These are phyloP conservation scores for Cantharis rustica DNA, from an alignment of 2,888 invertebrate species.

Conservation along the genomic window DNA sequence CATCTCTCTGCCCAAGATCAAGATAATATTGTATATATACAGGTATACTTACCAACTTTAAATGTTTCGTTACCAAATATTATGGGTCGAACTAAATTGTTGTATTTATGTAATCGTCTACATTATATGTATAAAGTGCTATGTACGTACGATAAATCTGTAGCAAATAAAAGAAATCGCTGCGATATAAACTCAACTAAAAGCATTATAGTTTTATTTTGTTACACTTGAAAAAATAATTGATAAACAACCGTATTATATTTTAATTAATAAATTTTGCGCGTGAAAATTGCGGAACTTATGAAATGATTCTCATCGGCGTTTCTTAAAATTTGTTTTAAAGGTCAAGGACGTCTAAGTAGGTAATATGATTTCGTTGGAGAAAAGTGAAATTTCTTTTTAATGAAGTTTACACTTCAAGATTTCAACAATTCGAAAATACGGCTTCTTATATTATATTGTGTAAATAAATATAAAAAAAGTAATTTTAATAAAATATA, in stretches of 20 bases:
- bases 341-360: neutral
- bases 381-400: neutral
- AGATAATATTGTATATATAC: neutral
- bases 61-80: neutral
- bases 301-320: neutral
- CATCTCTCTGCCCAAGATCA: neutral
- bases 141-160: neutral
- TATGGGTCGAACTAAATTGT: neutral
- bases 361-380: neutral
- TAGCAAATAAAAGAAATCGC: neutral
- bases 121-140: no score
- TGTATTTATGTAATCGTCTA: neutral
- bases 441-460: no score
- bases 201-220: neutral
- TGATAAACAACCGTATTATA: neutral
- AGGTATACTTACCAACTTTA: neutral
- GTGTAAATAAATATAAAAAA: neutral
- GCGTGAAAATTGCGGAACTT: neutral
- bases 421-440: neutral
- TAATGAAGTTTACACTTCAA: neutral
- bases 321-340: neutral
- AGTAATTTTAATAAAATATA: no score
- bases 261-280: neutral
- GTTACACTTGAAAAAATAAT: neutral
- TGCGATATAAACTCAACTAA: neutral